phyloP scores from a whole-genome alignment of 2,888 invertebrate species.

The Stictocephala bisonia region DNA sequence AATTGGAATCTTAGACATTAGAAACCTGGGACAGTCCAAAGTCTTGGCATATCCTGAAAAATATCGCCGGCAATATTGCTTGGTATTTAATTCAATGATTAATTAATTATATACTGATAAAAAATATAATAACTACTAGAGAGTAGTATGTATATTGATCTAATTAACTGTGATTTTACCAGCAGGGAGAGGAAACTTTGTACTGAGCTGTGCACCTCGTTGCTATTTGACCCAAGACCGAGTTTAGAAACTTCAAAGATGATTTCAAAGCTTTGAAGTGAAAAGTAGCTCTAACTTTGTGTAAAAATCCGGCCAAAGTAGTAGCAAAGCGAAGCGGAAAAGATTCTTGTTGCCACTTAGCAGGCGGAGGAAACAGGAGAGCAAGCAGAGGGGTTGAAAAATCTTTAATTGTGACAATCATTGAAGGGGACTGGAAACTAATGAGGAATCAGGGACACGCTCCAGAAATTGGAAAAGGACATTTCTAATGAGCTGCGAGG shows the following conservation, averaged over 20 bases:
- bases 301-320: slow-evolving; percentile 10
- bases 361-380: neutral
- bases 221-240: too few relatives aligned
- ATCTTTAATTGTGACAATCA: slow-evolving; percentile 51
- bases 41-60: too few relatives aligned
- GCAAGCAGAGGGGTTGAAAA: slow-evolving; percentile 43
- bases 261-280: slow-evolving; percentile 9
- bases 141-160: too few relatives aligned
- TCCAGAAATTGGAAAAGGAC: slow-evolving; percentile 44
- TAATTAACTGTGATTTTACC: too few relatives aligned
- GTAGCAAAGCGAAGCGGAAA: slow-evolving; percentile 32
- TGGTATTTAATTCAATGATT: too few relatives aligned
- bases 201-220: too few relatives aligned
- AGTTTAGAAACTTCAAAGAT: neutral
- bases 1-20: too few relatives aligned
- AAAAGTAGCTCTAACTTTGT: slow-evolving; percentile 25
- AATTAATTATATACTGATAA: too few relatives aligned
- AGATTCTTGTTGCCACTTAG: slow-evolving; percentile 24
- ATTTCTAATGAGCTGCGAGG: slow-evolving; percentile 41
- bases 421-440: slow-evolving; percentile 47
- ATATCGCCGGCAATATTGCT: too few relatives aligned
- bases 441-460: slow-evolving; percentile 45
- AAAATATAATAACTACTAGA: too few relatives aligned
- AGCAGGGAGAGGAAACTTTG: too few relatives aligned
- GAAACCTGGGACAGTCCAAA: too few relatives aligned